Evolutionary conservation across 37 sponge, comb jelly and placozoan species (phyloP), one percentile per base, ranked within the genome.

Genomic region (Halichondria panicea): DNA sequence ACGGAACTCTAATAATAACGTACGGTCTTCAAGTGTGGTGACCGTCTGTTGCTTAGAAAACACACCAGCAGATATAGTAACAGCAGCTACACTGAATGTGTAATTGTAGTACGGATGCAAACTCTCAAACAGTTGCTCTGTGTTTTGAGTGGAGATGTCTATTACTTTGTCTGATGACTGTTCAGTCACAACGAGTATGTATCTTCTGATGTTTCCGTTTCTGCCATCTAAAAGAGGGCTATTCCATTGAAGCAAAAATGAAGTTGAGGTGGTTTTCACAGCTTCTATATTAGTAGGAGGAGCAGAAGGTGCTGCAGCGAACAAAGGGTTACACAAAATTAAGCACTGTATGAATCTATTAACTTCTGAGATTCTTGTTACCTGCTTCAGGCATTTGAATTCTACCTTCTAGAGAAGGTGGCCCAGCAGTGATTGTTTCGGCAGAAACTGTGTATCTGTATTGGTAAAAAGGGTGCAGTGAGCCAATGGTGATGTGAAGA

Each of bases 371-470:
- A n/a, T n/a, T 55, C 11, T 48, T 18, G 52, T 11, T 60, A 76
- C 77, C 77, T 33, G 25, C 65, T 76, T 76, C 77, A 42, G 77
- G 77, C 77, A 76, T 76, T 61, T 63, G 42, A 28, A 76, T 28
- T 21, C 18, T 66, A 1, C 38, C 43, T 25, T 27, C 4, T 18
- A 11, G 27, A 42, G 35, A 50, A 24, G 44, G 25, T 21, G 77
- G 77, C 1, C 77, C 77, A 76, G 21, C 4, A 28, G 46, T 66
- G 2, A 76, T 43, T 33, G 77, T 76, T 25, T 55, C 56, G 25
- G 56, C 9, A 7, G 56, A 55, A 27, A 55, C 56, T 3, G 25
- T 55, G 56, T 55, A 55, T 27, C 56, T 55, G 9, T 55, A 55
- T 55, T 27, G 56, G 56, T 55, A 44, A 34, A 39, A 55, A 37